These are phyloP conservation scores for Parochlus steinenii DNA, from an alignment of 2,888 invertebrate species.

Conservation along the genomic window DNA sequence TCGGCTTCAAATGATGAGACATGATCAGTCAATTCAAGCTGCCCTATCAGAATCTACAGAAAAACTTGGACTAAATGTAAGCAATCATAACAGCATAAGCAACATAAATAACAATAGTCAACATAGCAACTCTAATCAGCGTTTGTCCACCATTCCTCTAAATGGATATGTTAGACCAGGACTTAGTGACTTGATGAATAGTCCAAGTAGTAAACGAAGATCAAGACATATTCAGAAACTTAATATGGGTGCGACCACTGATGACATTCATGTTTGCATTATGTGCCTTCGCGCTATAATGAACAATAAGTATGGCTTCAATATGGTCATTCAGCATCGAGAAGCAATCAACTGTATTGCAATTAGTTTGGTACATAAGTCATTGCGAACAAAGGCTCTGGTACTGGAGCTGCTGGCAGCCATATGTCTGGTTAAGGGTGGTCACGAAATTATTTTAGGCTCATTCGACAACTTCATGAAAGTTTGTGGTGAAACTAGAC, in stretches of 20 bases:
- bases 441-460: constrained; percentile 93
- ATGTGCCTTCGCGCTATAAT: constrained; percentile 98
- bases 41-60: constrained; percentile 62
- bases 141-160: constrained; percentile 16
- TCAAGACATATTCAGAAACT: constrained; percentile 73
- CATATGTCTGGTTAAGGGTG: constrained; percentile 95
- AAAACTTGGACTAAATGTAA: constrained; percentile 38
- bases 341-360: constrained; percentile 99
- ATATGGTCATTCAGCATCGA: constrained; percentile 90
- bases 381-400: constrained; percentile 89
- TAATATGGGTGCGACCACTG: constrained; percentile 90
- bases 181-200: constrained; percentile 43
- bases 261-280: constrained; percentile 98
- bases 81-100: background rate
- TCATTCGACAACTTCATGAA: constrained; percentile 98
- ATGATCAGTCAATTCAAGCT: constrained; percentile 67
- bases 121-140: constrained; percentile 10
- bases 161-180: constrained; percentile 29
- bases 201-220: constrained; percentile 53
- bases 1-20: constrained; percentile 84
- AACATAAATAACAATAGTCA: constrained; percentile 7
- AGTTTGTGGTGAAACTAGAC: constrained; percentile 63
- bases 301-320: constrained; percentile 99
- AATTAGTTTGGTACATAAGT: constrained; percentile 89
- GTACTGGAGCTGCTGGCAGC: constrained; percentile 94